Percentiles rank a stretch among this genome's conserved stretches.
These are phyloP conservation scores for Drosophila repleta DNA, from an alignment of 1,140 invertebrate species.

Conservation along the genomic window DNA sequence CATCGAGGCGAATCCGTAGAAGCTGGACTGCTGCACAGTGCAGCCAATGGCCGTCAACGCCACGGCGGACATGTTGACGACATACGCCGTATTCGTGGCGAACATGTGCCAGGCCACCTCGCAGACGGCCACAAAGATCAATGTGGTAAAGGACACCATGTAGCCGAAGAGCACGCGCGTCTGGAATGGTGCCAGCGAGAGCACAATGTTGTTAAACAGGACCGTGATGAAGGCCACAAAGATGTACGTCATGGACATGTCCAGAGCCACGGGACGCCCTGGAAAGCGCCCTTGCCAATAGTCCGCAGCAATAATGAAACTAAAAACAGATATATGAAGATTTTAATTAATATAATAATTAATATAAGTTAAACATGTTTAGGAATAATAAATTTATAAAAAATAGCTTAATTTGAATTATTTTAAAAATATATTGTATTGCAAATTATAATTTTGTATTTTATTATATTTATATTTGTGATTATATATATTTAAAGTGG, in stretches of 20 bases:
- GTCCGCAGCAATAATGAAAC: slow-evolving; percentile 95
- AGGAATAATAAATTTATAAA: too few relatives aligned
- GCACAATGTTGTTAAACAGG: slow-evolving; percentile 92
- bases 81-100: slow-evolving; percentile 88
- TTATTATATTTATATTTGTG: too few relatives aligned
- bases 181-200: slow-evolving; percentile 92
- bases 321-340: slow-evolving; percentile 20
- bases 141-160: slow-evolving; percentile 90
- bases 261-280: slow-evolving; percentile 93
- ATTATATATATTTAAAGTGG: too few relatives aligned
- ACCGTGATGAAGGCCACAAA: slow-evolving; percentile 94
- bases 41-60: slow-evolving; percentile 94
- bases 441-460: too few relatives aligned
- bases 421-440: too few relatives aligned
- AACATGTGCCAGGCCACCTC: slow-evolving; percentile 94
- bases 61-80: slow-evolving; percentile 92
- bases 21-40: slow-evolving; percentile 95
- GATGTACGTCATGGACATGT: slow-evolving; percentile 96
- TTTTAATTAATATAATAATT: not conserved
- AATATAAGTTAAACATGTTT: too few relatives aligned
- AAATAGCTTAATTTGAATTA: too few relatives aligned
- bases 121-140: slow-evolving; percentile 92
- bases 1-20: slow-evolving; percentile 97
- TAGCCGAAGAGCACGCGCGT: slow-evolving; percentile 95
- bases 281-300: slow-evolving; percentile 94